Conservation (phyloP, 2,113 vertebrate species). For the Holacanthus passer region DNA sequence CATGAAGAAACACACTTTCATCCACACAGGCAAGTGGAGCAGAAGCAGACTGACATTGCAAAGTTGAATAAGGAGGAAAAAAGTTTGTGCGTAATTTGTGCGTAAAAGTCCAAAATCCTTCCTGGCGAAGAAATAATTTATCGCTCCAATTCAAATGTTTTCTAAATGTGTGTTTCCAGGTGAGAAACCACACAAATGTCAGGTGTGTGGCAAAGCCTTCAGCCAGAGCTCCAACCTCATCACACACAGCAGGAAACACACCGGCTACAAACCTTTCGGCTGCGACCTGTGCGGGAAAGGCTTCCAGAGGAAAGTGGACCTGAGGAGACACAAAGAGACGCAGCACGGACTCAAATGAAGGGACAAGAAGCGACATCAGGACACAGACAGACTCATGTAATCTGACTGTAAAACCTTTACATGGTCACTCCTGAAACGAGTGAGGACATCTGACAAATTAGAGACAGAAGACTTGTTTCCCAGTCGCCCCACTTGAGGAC, state of each 20-base stretch:
- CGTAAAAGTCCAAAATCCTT: background rate
- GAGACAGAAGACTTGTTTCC: background rate
- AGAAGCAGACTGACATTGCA: background rate
- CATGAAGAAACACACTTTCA: constrained; percentile 99
- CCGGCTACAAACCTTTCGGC: constrained; percentile 97
- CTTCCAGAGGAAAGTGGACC: constrained; percentile 98
- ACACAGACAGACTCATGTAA: background rate
- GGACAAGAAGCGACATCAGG: background rate
- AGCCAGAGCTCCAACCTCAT: constrained; percentile 99
- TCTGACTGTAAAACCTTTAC: background rate
- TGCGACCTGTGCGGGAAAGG: constrained; percentile 97
- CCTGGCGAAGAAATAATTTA: background rate
- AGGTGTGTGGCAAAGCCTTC: constrained; percentile 99
- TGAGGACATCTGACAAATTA: background rate
- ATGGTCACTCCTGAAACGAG: background rate
- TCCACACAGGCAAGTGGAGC: constrained; percentile 91
- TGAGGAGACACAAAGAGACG: constrained; percentile 96
- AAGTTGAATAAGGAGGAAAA: background rate
- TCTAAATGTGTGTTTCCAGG: constrained; percentile 79
- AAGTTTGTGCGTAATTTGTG: background rate
- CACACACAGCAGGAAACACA: constrained; percentile 98
- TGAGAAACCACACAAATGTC: constrained; percentile 99
- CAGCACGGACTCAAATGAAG: constrained; percentile 95
- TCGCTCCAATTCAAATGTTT: no score
- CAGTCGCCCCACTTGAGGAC: constrained; percentile 4